phyloP scores from a whole-genome alignment of 2,113 vertebrate species.

The Eurystomus gularis region DNA sequence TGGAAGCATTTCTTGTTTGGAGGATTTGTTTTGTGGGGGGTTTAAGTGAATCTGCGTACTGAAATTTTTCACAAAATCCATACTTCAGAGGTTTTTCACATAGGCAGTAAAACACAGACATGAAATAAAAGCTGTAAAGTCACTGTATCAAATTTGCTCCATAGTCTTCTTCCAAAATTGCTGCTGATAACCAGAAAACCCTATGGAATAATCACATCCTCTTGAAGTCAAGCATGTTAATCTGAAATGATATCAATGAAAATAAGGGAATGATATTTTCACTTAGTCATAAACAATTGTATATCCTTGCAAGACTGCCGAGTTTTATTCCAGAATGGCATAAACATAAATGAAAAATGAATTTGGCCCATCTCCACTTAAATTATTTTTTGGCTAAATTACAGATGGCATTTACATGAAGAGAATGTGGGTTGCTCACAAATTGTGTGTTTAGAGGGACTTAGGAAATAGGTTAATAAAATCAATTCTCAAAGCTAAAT shows the following conservation, averaged over 20 bases:
- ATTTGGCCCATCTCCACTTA: slow-evolving; percentile 18
- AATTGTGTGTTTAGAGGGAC: slow-evolving; percentile 47
- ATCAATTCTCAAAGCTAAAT: slow-evolving; percentile 70
- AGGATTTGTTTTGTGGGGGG: background rate
- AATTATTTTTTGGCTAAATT: slow-evolving; percentile 55
- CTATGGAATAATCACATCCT: background rate
- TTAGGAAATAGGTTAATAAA: slow-evolving; percentile 70
- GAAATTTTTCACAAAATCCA: background rate
- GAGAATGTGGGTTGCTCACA: slow-evolving; percentile 55
- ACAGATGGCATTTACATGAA: slow-evolving; percentile 50
- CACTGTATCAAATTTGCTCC: background rate
- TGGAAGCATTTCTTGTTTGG: background rate
- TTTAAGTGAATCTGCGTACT: background rate
- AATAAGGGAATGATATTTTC: background rate
- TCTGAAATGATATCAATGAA: slow-evolving; percentile 7
- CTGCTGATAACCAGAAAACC: background rate
- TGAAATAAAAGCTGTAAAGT: background rate
- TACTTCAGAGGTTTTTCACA: background rate
- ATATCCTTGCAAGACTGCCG: background rate
- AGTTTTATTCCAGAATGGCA: slow-evolving; percentile 26
- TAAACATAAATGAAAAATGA: slow-evolving; percentile 31
- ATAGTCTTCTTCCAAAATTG: background rate
- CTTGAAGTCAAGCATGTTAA: background rate
- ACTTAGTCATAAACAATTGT: background rate
- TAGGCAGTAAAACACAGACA: background rate